phyloP scores from a whole-genome alignment of 2,797 vertebrate genomes.

The Pseudopleuronectes americanus region DNA sequence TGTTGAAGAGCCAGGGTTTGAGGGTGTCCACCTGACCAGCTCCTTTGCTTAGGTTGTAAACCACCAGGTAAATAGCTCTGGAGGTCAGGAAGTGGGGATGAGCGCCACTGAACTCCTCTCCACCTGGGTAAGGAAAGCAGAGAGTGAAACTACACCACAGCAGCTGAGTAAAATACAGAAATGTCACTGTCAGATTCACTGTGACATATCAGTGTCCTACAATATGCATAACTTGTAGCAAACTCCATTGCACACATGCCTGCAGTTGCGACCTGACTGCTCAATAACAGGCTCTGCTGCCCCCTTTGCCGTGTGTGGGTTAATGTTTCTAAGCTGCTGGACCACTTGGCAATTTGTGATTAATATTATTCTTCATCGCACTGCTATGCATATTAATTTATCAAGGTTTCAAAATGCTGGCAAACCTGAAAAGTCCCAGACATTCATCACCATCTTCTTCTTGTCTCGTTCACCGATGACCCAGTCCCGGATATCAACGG shows the following conservation, averaged over 20 bases:
- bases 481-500: slow-evolving; percentile 90
- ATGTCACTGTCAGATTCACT: background rate
- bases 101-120: slow-evolving; percentile 91
- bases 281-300: too few species aligned
- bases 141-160: background rate
- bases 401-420: background rate
- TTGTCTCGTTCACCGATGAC: slow-evolving; percentile 85
- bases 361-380: background rate
- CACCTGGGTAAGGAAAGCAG: slow-evolving; percentile 78
- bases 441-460: slow-evolving; percentile 90
- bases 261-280: background rate
- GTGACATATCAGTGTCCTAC: too few species aligned
- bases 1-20: slow-evolving; percentile 98
- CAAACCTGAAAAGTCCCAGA: slow-evolving; percentile 98
- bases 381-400: background rate
- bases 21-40: slow-evolving; percentile 90
- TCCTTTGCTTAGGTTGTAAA: slow-evolving; percentile 95
- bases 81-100: slow-evolving; percentile 95
- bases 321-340: too few species aligned
- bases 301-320: too few species aligned
- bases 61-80: slow-evolving; percentile 93
- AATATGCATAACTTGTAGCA: too few species aligned
- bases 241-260: too few species aligned
- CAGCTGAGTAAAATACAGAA: background rate
- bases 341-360: too few species aligned